A percentile compares a stretch with the other conserved stretches of the same genome.
These are phyloP conservation scores for Keiferia lycopersicella DNA, from an alignment of 2,888 invertebrate species.

Conservation along the genomic window DNA sequence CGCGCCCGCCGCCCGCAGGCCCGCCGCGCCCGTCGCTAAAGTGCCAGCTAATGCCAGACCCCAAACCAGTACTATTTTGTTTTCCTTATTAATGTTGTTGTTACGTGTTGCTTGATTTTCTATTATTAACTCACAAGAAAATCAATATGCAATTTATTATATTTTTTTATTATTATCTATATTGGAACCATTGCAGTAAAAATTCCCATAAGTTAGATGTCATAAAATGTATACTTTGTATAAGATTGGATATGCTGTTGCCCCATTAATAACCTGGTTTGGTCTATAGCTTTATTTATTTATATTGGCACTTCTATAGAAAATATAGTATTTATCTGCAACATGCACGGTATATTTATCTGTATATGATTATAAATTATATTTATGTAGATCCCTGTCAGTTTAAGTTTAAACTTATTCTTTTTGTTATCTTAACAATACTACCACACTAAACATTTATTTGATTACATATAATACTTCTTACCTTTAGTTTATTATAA, in stretches of 20 bases:
- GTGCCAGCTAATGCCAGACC: conserved; percentile 79
- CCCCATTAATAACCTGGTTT: conserved; percentile 28
- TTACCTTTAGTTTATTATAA: not conserved
- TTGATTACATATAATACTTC: not conserved
- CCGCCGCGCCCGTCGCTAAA: conserved; percentile 77
- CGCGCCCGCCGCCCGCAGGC: conserved; percentile 56
- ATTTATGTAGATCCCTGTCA: not conserved
- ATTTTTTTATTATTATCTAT: conserved; percentile 31
- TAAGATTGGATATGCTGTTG: not conserved
- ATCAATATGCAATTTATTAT: conserved; percentile 20
- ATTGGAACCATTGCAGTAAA: conserved; percentile 50
- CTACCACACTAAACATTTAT: conserved; percentile 12
- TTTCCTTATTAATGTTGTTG: conserved; percentile 48
- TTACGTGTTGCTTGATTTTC: conserved; percentile 40
- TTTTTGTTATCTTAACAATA: not conserved
- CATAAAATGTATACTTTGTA: not conserved
- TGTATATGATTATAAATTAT: not conserved
- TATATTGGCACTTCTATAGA: not conserved
- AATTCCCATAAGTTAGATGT: not conserved
- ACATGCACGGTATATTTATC: conserved; percentile 4
- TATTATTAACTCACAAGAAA: conserved; percentile 27
- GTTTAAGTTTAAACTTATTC: not conserved
- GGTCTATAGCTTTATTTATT: conserved; percentile 10
- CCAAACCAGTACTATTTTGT: conserved; percentile 80
- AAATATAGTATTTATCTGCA: not conserved